phyloP scores from a whole-genome alignment of 2,797 vertebrate species.

The Emydoidea blandingii region DNA sequence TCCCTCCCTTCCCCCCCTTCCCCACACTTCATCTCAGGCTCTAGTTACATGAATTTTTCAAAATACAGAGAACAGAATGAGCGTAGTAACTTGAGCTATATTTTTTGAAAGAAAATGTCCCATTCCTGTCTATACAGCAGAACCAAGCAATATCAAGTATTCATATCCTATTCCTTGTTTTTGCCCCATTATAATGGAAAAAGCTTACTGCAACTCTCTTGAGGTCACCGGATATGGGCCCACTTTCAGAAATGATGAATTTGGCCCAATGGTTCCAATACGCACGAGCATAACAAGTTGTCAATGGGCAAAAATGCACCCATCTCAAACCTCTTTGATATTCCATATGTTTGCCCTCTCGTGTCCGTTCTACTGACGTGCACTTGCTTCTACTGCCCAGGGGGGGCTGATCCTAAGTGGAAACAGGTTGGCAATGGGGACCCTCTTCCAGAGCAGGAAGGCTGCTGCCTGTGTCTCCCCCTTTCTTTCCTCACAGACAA shows the following conservation, averaged over 20 bases:
- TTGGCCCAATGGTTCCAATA: background rate
- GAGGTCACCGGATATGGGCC: background rate
- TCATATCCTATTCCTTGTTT: background rate
- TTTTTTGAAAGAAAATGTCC: background rate
- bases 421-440: background rate
- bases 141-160: background rate
- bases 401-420: constrained; percentile 8
- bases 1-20: background rate
- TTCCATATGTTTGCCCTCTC: background rate
- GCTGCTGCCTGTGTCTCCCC: background rate
- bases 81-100: background rate
- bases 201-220: background rate
- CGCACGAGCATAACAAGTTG: background rate
- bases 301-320: background rate
- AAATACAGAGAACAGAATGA: background rate
- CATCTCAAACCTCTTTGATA: constrained; percentile 17
- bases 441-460: background rate
- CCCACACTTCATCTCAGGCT: too few relatives aligned
- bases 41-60: background rate
- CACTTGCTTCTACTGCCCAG: constrained; percentile 17
- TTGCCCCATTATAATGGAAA: background rate
- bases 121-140: background rate
- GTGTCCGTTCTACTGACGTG: constrained; percentile 26
- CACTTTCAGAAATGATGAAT: background rate
- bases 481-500: background rate